Conservation (phyloP, 2,113 vertebrate genomes). For the Natator depressus region DNA sequence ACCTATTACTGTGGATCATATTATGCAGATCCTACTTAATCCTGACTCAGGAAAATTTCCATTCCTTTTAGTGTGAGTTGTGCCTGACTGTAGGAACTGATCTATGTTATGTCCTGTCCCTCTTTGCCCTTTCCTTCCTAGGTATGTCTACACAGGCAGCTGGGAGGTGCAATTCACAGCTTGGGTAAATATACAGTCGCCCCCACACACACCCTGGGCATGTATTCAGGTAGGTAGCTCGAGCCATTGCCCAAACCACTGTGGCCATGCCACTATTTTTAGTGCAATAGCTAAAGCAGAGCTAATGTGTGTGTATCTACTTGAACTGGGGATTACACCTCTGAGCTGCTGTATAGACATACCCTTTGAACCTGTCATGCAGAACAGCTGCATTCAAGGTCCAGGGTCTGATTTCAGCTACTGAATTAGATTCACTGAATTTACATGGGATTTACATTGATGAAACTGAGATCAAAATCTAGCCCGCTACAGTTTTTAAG, state of each 20-base stretch:
- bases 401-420: background rate
- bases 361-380: background rate
- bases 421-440: background rate
- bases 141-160: background rate
- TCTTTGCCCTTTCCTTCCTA: background rate
- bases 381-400: background rate
- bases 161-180: background rate
- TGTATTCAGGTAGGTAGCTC: background rate
- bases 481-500: background rate
- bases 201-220: too few relatives aligned
- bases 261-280: background rate
- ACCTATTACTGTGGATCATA: background rate
- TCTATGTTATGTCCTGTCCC: fast-evolving
- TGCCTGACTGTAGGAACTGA: background rate
- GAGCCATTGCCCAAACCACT: background rate
- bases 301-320: background rate
- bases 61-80: background rate
- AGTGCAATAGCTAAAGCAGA: background rate
- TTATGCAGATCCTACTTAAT: background rate
- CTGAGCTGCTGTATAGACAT: background rate
- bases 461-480: background rate
- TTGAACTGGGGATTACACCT: background rate
- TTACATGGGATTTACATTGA: background rate
- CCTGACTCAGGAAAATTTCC: background rate
- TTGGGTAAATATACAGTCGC: background rate